Evolutionary conservation across 2,888 invertebrate species (phyloP).

Genomic region (Epiperipatus broadwayi): DNA sequence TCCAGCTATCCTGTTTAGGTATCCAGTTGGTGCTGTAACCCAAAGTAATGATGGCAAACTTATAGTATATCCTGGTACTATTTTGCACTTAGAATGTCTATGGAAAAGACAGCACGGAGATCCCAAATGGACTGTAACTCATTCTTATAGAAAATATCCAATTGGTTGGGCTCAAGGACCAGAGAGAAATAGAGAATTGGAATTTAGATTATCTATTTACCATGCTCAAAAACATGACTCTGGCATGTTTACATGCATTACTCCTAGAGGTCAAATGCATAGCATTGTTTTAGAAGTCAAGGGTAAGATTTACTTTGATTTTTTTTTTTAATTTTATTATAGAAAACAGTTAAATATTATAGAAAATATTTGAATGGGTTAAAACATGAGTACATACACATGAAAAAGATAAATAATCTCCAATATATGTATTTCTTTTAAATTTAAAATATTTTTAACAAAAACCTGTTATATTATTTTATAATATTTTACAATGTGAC

Average conservation of each 20-base stretch:
- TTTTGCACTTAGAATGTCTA: constrained; percentile 66
- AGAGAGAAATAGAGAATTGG: constrained; percentile 52
- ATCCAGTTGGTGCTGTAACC: constrained; percentile 60
- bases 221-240: constrained; percentile 64
- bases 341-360: neutral
- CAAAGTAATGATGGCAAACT: constrained; percentile 67
- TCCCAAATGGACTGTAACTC: constrained; percentile 50
- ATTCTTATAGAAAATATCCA: constrained; percentile 33
- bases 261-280: constrained; percentile 61
- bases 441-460: too few species aligned
- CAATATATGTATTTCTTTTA: too few species aligned
- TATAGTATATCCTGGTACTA: constrained; percentile 64
- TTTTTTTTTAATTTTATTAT: neutral
- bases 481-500: too few species aligned
- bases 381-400: too few species aligned
- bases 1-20: constrained; percentile 61
- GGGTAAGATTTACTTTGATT: constrained; percentile 33
- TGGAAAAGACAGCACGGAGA: constrained; percentile 69
- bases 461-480: too few species aligned
- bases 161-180: constrained; percentile 55
- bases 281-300: constrained; percentile 58
- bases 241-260: constrained; percentile 61
- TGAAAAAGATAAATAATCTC: too few species aligned
- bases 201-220: constrained; percentile 58
- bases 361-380: too few species aligned